Base-by-base conservation (phyloP, 2,888 invertebrate species). In the Pyralis farinalis region DNA sequence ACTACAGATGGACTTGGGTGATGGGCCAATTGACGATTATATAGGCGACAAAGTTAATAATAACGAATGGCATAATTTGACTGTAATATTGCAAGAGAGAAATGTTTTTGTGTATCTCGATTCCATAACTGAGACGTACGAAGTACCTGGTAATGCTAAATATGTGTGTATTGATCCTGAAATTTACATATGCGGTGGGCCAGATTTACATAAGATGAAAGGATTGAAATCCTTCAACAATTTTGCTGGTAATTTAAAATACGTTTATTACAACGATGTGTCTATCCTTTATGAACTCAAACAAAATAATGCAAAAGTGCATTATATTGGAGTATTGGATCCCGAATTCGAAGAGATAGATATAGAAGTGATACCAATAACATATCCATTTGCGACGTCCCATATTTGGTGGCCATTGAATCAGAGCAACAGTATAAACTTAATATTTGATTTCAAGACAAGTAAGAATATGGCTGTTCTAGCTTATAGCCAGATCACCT, bases 241-340 rank as follows among this genome's bases (percentile, higher is more conserved):
- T 80, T 97, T 96, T 71, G 95, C 95, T 55, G 96, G 98, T 12
- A 96, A 96, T 56, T 75, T 98, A 27, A 96, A 97, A 70, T 97
- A 97, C 72, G 96, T 97, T 34, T 98, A 96, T 74, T 97, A 96
- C 80, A 97, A 98, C 74, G 97, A 97, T 65, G 94, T 97, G 21
- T 96, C 97, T 0, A 96, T 98, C 51, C 89, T 98, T 47, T 97
- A 97, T 71, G 96, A 97, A 67, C 78, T 98, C 47, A 94, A 95
- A 58, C 93, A 94, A 58, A 93, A 93, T 52, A 96, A 96, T 75
- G 96, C 96, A 12, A 96, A 96, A 89, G 95, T 95, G 7, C 94
- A 95, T 69, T 94, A 94, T 65, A 94, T 94, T 54, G 92, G 95
- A 28, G 92, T 95, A 5, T 79, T 97, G 48, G 93, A 94, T 59